These are phyloP conservation scores for Grus americana DNA, from an alignment of 2,113 vertebrate species.

Conservation along the genomic window DNA sequence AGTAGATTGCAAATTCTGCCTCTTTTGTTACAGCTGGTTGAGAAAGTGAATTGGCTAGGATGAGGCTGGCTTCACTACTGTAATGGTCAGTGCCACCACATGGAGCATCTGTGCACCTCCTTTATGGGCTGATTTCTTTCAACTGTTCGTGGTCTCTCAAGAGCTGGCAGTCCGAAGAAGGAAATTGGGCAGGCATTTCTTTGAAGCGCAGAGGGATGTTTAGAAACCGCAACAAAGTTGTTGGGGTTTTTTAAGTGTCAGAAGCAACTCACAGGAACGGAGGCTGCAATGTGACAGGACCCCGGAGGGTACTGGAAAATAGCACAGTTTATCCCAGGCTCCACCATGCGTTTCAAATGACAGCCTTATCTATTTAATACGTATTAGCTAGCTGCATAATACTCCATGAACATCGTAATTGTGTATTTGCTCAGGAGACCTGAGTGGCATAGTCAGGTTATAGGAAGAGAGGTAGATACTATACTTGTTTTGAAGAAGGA, in stretches of 20 bases:
- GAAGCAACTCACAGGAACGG: neutral
- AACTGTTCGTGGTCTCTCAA: neutral
- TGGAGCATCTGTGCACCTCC: neutral
- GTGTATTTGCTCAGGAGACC: conserved; percentile 41
- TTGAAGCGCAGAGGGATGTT: neutral
- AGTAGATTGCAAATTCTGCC: neutral
- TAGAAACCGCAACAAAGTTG: neutral
- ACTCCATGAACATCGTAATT: conserved; percentile 8
- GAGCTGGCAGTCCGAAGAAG: neutral
- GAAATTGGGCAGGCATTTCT: neutral
- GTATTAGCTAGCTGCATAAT: conserved; percentile 23
- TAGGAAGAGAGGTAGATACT: conserved; percentile 20
- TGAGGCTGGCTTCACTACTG: neutral
- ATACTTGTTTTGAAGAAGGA: neutral
- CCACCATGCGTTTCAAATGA: neutral
- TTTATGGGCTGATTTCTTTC: neutral
- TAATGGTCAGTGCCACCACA: neutral
- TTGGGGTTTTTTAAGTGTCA: neutral
- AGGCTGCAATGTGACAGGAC: neutral
- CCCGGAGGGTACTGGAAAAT: neutral
- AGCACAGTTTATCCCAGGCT: neutral
- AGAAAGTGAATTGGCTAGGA: neutral
- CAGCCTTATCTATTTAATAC: neutral
- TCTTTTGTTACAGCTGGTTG: neutral
- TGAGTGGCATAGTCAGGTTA: conserved; percentile 21